Evolutionary conservation across 2,888 invertebrate species (phyloP).

Genomic region (Mythimna loreyi): DNA sequence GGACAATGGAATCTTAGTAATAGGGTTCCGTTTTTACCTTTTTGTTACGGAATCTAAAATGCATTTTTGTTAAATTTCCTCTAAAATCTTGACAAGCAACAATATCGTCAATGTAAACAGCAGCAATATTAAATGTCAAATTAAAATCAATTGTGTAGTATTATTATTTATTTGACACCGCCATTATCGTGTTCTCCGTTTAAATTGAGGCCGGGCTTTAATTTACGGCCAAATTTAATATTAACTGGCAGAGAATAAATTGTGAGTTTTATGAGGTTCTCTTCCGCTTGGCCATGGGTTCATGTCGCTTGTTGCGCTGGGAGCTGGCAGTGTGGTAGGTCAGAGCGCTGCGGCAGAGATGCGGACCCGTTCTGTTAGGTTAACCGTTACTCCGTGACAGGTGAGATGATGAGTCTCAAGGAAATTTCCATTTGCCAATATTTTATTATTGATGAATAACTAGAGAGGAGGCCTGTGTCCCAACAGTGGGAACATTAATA

Average conservation of each 20-base stretch:
- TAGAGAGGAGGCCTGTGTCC: no score
- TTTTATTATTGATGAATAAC: no score
- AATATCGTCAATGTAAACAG: slow-evolving; percentile 16
- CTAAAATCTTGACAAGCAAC: background rate
- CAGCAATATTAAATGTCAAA: slow-evolving; percentile 41
- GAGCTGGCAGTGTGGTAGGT: slow-evolving; percentile 47
- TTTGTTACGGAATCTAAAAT: no score
- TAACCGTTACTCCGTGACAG: background rate
- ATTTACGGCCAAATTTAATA: slow-evolving; percentile 50
- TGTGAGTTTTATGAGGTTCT: slow-evolving; percentile 45
- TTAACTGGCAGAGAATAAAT: slow-evolving; percentile 47
- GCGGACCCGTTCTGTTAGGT: background rate
- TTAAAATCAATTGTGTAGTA: slow-evolving; percentile 58
- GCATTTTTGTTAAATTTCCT: background rate
- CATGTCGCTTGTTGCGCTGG: slow-evolving; percentile 19
- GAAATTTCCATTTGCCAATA: background rate
- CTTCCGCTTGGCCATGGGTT: slow-evolving; percentile 42
- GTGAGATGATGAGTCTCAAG: background rate
- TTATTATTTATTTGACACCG: slow-evolving; percentile 54
- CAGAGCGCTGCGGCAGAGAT: slow-evolving; percentile 23
- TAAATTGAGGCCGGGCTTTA: slow-evolving; percentile 43
- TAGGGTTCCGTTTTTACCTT: no score
- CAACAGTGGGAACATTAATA: no score
- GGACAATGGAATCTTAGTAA: no score
- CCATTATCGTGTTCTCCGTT: slow-evolving; percentile 37